Evolutionary conservation across 2,888 invertebrate genomes (phyloP), one percentile per base, ranked within the genome.

Genomic region (Mimumesa dahlbomi): DNA sequence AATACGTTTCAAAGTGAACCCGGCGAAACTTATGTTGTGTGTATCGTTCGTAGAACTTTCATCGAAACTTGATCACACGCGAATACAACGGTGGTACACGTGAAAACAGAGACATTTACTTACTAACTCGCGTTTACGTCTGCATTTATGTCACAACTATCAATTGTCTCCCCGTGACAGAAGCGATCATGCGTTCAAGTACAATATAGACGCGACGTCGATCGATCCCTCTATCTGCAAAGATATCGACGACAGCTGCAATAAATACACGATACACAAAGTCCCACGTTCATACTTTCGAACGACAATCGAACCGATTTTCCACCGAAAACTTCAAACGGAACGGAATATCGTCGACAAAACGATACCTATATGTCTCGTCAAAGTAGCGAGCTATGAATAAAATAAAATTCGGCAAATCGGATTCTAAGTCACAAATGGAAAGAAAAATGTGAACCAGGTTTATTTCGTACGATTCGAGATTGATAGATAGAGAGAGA

Each of bases 171-270:
- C 25, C 42, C 38, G 64, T 52, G 58, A 38, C 59, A 56, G 21
- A 45, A 52, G 40, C 61, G 36, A 38, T 21, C 31, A 54, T 49
- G 65, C 65, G 48, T 65, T 73, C 59, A 50, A 59, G 48, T 63
- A 59, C 70, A 68, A n/a, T n/a, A n/a, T n/a, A n/a, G n/a, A n/a
- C n/a, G n/a, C n/a, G 54, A 22, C 48, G 38, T 58, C 67, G 70
- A 77, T 77, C 77, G 62, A 67, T 75, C 58, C 52, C n/a, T 63
- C 70, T 68, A 63, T 70, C 67, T 38, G 31, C 49, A 36, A 38
- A 54, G 46, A 42, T 57, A 48, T 49, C 45, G 9, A 18, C 14
- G 29, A 45, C 4, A 34, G n/a, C 2, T 7, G 34, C 1, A 3
- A n/a, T 34, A 34, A n/a, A 11, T 1, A 34, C 14, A 50, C 29